Evolutionary conservation across 1,140 invertebrate species (phyloP).

Genomic region (Halictus rubicundus): DNA sequence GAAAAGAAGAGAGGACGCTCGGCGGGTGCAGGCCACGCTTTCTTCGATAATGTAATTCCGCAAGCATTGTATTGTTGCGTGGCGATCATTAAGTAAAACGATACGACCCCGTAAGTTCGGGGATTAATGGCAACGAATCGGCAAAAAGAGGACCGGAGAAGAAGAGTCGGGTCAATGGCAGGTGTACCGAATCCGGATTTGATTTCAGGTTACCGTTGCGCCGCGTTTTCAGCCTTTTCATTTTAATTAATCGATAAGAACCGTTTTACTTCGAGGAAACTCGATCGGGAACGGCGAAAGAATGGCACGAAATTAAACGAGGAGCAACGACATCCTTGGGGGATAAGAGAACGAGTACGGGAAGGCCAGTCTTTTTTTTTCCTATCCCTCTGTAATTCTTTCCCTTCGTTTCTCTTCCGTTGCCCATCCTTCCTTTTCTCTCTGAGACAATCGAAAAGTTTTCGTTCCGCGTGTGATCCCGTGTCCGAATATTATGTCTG

Average conservation of each 20-base stretch:
- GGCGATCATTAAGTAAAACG: not conserved
- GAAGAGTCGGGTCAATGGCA: slow-evolving; percentile 5
- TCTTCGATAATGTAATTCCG: slow-evolving; percentile 13
- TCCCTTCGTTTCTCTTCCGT: too few species aligned
- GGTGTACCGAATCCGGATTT: not conserved
- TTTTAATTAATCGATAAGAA: slow-evolving; percentile 31
- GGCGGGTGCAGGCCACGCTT: not conserved
- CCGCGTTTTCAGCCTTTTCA: slow-evolving; percentile 4
- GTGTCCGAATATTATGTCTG: not conserved
- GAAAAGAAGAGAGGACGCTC: too few species aligned
- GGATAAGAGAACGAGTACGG: not conserved
- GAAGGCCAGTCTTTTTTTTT: too few species aligned
- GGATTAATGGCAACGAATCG: not conserved
- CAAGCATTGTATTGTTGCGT: not conserved
- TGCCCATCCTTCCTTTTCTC: slow-evolving; percentile 5
- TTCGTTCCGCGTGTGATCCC: slow-evolving; percentile 18
- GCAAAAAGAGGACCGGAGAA: not conserved
- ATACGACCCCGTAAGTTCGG: too few species aligned
- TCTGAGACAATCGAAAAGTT: slow-evolving; percentile 18
- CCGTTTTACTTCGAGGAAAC: not conserved
- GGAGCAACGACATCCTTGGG: not conserved
- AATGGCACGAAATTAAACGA: slow-evolving; percentile 11
- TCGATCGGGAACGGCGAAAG: not conserved
- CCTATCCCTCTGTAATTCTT: too few species aligned
- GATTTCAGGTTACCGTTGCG: not conserved